Evolutionary conservation across 2,888 invertebrate species (phyloP), one percentile per base, ranked within the genome.

Genomic region (Eurois occulta): DNA sequence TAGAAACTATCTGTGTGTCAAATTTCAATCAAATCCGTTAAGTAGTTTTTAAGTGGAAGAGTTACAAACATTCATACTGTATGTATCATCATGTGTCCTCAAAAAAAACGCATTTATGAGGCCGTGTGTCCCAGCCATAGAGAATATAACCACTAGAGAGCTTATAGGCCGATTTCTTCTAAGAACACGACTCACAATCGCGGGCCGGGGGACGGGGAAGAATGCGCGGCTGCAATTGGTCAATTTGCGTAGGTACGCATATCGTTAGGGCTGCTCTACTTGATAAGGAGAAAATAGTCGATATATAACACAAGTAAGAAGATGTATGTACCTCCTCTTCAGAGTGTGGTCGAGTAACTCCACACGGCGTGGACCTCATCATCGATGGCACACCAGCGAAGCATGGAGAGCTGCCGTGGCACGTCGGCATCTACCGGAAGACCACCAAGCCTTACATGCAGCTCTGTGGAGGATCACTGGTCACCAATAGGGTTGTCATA

Each of bases 401-500:
- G 66, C 88, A 91, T 2, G 95, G 94, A 1, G 93, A 94, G 75
- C 89, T 96, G 71, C 97, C 97, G 0, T 97, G 97, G 97, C 97
- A 97, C 84, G 95, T 95, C 0, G 97, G 97, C 0, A 93, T 97
- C 2, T 97, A 97, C 87, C 90, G 91, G 2, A 95, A 94, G 84
- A 91, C 92, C 11, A 89, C 91, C 24, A 93, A 87, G 0, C 91
- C 94, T 0, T 97, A 95, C 94, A 93, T 83, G 82, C 97, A 97
- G 85, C 96, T 97, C 79, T 97, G 97, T 77, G 97, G 97, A 0
- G 97, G 97, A 0, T 96, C 97, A 0, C 91, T 97, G 1, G 93
- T 97, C 77, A 94, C 90, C 72, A 91, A 87, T 24, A 91, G 80
- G 0, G 85, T 92, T 0, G 91, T 94, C 8, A 88, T 95, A 73